Evolutionary conservation across 2,113 vertebrate species (phyloP).

Genomic region (Chunga burmeisteri): DNA sequence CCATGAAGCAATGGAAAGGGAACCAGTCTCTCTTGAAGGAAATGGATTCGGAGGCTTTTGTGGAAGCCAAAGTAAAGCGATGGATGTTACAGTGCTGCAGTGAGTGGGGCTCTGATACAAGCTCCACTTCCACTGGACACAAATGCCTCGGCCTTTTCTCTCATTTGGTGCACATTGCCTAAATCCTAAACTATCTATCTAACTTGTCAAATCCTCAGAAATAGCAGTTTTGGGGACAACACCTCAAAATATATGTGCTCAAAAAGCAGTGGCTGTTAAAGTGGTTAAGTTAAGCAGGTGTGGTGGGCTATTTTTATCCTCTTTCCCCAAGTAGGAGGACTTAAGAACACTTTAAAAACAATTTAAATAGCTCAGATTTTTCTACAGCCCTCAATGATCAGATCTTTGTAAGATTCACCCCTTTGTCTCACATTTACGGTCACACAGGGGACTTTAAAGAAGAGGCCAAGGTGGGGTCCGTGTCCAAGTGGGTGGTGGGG

Average conservation of each 20-base stretch:
- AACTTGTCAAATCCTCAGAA: background rate
- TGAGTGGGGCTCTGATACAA: background rate
- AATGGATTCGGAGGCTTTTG: background rate
- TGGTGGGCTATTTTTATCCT: background rate
- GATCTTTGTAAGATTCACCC: background rate
- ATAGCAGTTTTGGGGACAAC: background rate
- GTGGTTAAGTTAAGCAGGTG: background rate
- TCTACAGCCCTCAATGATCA: background rate
- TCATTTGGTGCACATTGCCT: background rate
- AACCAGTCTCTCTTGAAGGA: background rate
- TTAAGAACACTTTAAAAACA: background rate
- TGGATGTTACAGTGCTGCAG: background rate
- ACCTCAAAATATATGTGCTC: background rate
- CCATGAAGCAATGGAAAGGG: background rate
- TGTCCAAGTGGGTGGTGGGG: background rate
- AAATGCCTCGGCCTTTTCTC: background rate
- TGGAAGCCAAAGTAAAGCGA: background rate
- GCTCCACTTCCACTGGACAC: background rate
- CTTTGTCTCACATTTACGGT: background rate
- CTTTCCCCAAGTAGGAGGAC: background rate
- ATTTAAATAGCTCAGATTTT: background rate
- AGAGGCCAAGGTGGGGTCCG: background rate
- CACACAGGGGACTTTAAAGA: background rate
- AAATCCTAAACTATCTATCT: background rate
- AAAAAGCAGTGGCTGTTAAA: background rate